These are phyloP conservation scores for Apistogramma diplotaenia DNA, from an alignment of 2,113 vertebrate genomes.

Conservation along the genomic window DNA sequence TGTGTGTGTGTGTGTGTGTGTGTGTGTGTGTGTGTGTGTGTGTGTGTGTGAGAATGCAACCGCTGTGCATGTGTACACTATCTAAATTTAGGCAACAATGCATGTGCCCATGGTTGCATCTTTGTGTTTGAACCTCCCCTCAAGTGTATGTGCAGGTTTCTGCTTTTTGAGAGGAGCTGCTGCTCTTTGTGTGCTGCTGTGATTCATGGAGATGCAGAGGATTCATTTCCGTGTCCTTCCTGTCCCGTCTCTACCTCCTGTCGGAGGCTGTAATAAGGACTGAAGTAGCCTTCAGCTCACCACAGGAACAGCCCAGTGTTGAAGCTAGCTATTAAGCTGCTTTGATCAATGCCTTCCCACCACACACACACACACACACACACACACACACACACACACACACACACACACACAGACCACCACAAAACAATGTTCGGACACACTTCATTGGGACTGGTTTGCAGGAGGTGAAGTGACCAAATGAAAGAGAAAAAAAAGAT, in stretches of 20 bases:
- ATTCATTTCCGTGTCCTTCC: constrained; percentile 36
- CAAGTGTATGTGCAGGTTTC: not conserved
- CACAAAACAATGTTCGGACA: not conserved
- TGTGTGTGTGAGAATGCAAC: not conserved
- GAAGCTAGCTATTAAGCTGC: constrained; percentile 40
- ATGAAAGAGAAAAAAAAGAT: not conserved
- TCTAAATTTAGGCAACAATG: not conserved
- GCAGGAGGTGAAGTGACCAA: constrained; percentile 8
- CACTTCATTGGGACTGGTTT: not conserved
- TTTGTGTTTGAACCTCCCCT: not conserved
- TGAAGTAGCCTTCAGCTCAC: constrained; percentile 11
- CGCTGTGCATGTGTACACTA: not conserved
- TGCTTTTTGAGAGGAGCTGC: not conserved
- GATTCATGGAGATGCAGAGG: constrained; percentile 32
- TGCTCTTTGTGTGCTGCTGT: not conserved
- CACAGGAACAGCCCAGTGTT: constrained; percentile 9
- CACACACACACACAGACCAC: not conserved
- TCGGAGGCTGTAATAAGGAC: constrained; percentile 36
- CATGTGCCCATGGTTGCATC: not conserved
- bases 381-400: constrained; percentile 3
- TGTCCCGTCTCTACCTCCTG: constrained; percentile 32
- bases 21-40: not conserved
- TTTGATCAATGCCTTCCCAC: constrained; percentile 26
- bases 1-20: too few relatives aligned
- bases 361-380: not conserved